Evolutionary conservation across 2,797 vertebrate genomes (phyloP), one percentile per base, ranked within the genome.

Genomic region (Esox masquinongy): DNA sequence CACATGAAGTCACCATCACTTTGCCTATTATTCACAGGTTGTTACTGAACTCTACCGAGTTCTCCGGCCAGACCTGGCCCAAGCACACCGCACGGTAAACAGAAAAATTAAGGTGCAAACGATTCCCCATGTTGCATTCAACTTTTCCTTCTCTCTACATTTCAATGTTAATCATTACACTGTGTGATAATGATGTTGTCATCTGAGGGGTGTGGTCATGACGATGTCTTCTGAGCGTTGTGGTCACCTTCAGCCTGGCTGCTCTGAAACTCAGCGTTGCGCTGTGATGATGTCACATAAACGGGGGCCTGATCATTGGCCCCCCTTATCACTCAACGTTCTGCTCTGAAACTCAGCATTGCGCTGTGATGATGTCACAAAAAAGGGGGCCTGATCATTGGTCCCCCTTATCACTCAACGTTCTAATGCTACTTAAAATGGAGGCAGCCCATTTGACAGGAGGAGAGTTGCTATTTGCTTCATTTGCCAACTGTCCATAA

Each of bases 391-490:
- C 67, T 51, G 26, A 68, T 31, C 73, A 19, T 36, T 43, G 66
- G 34, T 43, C 68, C 68, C 39, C 51, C 66, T 56, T 47, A 47
- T 11, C 64, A 74, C 59, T 76, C 74, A 70, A 29, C 31, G 4
- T 78, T 73, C 76, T 77, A 74, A 84, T 84, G 85, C 87, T 86
- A 85, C 85, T 79, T 73, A 61, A 72, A 56, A 79, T 29, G 68
- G 77, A 82, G 68, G 79, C 77, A 56, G 79, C 77, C 76, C 74
- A 69, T 77, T 72, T 68, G 39, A 74, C 68, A 74, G 73, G 73
- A 76, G 74, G 73, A 82, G 73, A 72, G 74, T 85, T 72, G 82
- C 86, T 84, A 86, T 84, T 83, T 80, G 82, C 22, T 68, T 73
- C 70, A 66, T 34, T 75, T n/a, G 56, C 70, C 39, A 72, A 72